Base-by-base conservation (phyloP, 2,888 invertebrate species). In the Pterostichus niger region DNA sequence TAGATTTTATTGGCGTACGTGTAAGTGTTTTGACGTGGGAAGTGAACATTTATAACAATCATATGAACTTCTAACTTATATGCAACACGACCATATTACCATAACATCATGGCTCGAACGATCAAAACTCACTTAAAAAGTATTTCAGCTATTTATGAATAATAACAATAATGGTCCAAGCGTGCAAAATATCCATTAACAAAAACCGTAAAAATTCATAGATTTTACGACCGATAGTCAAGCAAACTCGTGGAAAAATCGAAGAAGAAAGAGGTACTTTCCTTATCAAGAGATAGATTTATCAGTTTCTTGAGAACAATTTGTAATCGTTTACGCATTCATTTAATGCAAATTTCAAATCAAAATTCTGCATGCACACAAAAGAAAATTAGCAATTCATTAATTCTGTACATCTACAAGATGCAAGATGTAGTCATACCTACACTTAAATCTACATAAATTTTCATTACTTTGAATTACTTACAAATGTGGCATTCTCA, bases 341-440 rank as follows among this genome's bases (percentile, higher is more conserved):
- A 15, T 40, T 35, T 64, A 64, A 64, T 35, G 64, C 6, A 35
- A 64, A 33, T 64, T 35, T 31, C 7, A 35, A 64, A 17, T 71
- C 17, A 71, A 44, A 71, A 71, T 71, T 71, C 68, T 71, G 44
- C n/a, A 71, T 71, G 17, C 68, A 17, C 24, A 71, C 44, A 71
- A 71, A 71, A 71, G 68, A 71, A 71, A 71, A 71, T 71, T 71
- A 15, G 44, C 68, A 71, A 71, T 71, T 40, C 68, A 71, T 71
- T 71, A 71, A 15, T 3, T 44, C 17, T 71, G 17, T 13, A 44
- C 13, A 44, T 15, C 9, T 71, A 17, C 17, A 44, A 71, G 68
- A 44, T 44, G 7, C 31, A 61, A 33, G 40, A 68, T 15, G 40
- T 68, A 68, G 15, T 68, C 40, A 64, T 71, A 71, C 24, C 10